These are phyloP conservation scores for Carabus problematicus DNA, from an alignment of 2,888 invertebrate genomes.

Conservation along the genomic window DNA sequence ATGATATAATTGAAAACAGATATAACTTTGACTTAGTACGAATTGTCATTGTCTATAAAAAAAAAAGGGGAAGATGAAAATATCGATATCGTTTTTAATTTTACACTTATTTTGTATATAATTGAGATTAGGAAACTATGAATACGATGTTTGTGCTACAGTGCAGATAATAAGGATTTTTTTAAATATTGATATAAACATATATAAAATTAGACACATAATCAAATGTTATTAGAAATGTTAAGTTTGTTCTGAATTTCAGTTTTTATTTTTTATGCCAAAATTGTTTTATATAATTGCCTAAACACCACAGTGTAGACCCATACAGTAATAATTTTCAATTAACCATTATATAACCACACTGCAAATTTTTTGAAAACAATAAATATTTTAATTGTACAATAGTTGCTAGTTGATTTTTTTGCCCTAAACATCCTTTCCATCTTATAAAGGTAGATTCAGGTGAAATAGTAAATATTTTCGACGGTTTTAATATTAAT, in stretches of 20 bases:
- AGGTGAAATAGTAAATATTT: too few species aligned
- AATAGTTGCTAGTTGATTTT: constrained; percentile 16
- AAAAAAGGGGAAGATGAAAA: too few species aligned
- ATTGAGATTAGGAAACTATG: constrained; percentile 1
- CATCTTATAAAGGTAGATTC: too few species aligned
- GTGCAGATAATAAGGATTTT: constrained; percentile 18
- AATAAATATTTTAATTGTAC: constrained; percentile 42
- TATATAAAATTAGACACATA: constrained; percentile 16
- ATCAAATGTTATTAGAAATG: constrained; percentile 21
- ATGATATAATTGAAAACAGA: too few species aligned
- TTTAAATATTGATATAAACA: constrained; percentile 10
- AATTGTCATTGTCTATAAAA: too few species aligned
- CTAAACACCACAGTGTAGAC: constrained; percentile 38
- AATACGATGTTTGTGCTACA: constrained; percentile 9
- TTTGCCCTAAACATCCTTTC: background rate
- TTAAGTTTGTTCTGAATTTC: constrained; percentile 30
- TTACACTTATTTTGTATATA: background rate
- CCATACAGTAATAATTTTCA: constrained; percentile 27
- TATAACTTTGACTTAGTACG: too few species aligned
- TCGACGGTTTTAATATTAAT: too few species aligned
- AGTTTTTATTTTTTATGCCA: constrained; percentile 37
- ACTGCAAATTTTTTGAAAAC: constrained; percentile 41
- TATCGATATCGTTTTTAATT: too few species aligned
- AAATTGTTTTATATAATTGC: constrained; percentile 36
- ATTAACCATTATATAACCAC: constrained; percentile 39